These are phyloP conservation scores for Loris lydekkerianus DNA, from an alignment of 2,797 vertebrate species.

Conservation along the genomic window DNA sequence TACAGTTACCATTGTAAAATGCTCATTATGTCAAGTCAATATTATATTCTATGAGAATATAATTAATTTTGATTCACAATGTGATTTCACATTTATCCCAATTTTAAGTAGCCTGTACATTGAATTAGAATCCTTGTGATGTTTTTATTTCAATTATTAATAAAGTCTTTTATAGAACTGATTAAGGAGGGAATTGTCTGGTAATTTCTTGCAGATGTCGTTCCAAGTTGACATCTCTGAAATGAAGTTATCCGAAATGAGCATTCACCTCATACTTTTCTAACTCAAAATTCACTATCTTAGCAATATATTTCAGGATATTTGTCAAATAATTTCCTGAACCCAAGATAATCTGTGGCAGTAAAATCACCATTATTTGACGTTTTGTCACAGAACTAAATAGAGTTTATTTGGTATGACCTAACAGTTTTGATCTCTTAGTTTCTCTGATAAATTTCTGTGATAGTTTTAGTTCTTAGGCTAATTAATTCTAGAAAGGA, in stretches of 20 bases:
- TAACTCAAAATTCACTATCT: background rate
- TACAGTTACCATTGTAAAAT: background rate
- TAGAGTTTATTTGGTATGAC: slow-evolving; percentile 13
- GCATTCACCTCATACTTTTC: background rate
- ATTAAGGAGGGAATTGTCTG: background rate
- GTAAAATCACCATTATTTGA: background rate
- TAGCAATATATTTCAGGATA: background rate
- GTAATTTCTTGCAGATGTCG: background rate
- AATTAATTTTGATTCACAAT: slow-evolving; percentile 5
- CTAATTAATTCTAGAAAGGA: slow-evolving; percentile 37
- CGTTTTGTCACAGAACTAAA: slow-evolving; percentile 28
- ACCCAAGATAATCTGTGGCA: background rate
- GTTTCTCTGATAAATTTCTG: background rate
- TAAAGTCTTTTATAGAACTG: background rate
- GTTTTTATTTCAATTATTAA: slow-evolving; percentile 12
- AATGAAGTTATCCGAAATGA: background rate
- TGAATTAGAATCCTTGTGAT: slow-evolving; percentile 8
- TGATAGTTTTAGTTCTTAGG: background rate
- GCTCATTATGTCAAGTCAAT: slow-evolving; percentile 47
- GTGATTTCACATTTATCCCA: background rate
- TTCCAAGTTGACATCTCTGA: background rate
- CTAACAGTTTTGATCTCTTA: slow-evolving; percentile 21
- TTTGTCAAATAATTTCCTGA: slow-evolving; percentile 24
- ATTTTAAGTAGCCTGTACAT: background rate
- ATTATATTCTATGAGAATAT: background rate